These are phyloP conservation scores for Drosophila borealis DNA, from an alignment of 2,888 invertebrate species.

Conservation along the genomic window DNA sequence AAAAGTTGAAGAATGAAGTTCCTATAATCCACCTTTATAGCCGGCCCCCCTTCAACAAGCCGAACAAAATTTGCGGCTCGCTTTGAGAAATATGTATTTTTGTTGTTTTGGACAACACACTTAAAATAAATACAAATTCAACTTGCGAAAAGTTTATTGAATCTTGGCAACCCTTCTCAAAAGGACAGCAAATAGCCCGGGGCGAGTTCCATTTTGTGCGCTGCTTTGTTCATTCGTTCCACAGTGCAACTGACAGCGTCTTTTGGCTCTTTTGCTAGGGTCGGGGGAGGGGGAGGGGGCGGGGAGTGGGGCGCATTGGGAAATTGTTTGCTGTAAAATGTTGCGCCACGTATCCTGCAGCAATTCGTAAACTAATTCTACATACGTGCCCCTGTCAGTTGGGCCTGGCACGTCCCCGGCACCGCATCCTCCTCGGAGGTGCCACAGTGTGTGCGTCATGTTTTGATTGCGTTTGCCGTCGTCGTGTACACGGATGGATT, in stretches of 20 bases:
- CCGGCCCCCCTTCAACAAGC: neutral
- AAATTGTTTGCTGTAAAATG: conserved; percentile 79
- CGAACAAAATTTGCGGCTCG: neutral
- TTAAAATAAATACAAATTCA: neutral
- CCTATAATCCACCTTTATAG: too few relatives aligned
- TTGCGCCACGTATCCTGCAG: conserved; percentile 78
- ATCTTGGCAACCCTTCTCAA: conserved; percentile 1
- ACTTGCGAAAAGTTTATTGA: conserved; percentile 1
- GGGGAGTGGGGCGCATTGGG: conserved; percentile 26
- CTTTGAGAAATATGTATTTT: neutral
- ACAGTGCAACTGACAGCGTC: conserved; percentile 54
- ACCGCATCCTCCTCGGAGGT: neutral
- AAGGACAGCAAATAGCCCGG: neutral
- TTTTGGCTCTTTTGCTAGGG: neutral
- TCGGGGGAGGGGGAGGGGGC: neutral
- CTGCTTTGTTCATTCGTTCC: conserved; percentile 21
- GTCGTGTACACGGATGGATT: conserved; percentile 59
- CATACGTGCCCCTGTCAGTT: conserved; percentile 79
- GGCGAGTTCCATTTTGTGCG: conserved; percentile 7
- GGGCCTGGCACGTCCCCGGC: conserved; percentile 6
- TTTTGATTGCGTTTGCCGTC: conserved; percentile 71
- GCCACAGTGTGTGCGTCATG: conserved; percentile 71
- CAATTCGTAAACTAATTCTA: conserved; percentile 81
- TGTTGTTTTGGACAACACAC: neutral
- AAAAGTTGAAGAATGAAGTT: too few relatives aligned